phyloP scores from a whole-genome alignment of 2,113 vertebrate species.

The Anhinga rufa region DNA sequence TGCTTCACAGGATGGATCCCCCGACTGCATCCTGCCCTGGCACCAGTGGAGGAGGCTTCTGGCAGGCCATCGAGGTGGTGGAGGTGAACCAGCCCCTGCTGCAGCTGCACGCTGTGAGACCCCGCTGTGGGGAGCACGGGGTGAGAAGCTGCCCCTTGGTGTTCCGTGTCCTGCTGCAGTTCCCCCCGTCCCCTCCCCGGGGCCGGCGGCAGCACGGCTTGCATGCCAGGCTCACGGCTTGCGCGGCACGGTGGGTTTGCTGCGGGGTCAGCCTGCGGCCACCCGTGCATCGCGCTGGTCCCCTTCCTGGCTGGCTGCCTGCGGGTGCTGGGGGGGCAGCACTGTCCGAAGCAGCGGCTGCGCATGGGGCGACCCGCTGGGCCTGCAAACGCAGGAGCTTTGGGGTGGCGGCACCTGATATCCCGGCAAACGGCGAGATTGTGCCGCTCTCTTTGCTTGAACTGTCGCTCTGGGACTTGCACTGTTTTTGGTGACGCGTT shows the following conservation, averaged over 20 bases:
- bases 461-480: neutral
- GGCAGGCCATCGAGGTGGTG: neutral
- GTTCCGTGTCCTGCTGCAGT: neutral
- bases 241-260: neutral
- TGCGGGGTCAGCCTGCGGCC: neutral
- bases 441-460: neutral
- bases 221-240: neutral
- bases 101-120: neutral
- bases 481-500: neutral
- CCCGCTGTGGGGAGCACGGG: neutral
- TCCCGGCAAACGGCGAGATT: neutral
- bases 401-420: neutral
- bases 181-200: neutral
- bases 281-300: neutral
- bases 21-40: rapidly evolving
- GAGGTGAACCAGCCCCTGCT: neutral
- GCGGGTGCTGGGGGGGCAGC: neutral
- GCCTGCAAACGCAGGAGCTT: neutral
- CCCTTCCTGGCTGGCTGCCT: neutral
- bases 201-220: neutral
- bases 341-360: neutral
- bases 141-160: neutral
- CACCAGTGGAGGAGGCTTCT: neutral
- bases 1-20: neutral
- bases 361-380: rapidly evolving